Evolutionary conservation across 2,797 vertebrate genomes (phyloP).

Genomic region (Propithecus perrieri): DNA sequence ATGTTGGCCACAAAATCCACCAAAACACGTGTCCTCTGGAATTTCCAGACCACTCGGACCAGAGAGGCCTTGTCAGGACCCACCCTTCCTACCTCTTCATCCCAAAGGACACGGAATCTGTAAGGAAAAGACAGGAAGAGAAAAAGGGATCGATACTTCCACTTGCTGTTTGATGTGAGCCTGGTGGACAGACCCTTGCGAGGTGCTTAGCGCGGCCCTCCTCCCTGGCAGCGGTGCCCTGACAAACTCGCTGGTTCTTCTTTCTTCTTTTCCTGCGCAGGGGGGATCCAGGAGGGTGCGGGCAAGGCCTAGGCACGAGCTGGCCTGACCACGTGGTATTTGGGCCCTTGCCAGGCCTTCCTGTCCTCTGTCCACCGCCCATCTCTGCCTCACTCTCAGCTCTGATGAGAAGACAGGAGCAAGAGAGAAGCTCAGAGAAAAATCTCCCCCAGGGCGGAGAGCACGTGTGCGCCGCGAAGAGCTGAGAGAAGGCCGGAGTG

Average conservation of each 20-base stretch:
- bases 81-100: conserved; percentile 84
- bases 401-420: not conserved
- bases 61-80: conserved; percentile 88
- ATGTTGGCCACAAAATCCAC: conserved; percentile 71
- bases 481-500: not conserved
- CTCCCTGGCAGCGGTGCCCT: not conserved
- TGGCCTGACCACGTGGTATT: not conserved
- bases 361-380: not conserved
- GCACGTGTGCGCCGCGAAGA: not conserved
- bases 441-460: not conserved
- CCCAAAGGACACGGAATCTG: conserved; percentile 87
- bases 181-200: fast-evolving
- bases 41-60: conserved; percentile 81
- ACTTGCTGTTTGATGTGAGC: not conserved
- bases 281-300: fast-evolving
- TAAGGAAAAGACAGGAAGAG: not conserved
- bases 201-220: not conserved
- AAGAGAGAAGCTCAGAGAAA: not conserved
- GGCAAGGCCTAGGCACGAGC: not conserved
- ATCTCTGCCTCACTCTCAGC: not conserved
- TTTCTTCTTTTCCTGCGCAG: not conserved
- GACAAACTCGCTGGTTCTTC: not conserved
- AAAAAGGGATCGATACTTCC: not conserved
- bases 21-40: conserved; percentile 86
- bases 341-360: not conserved